These are phyloP conservation scores for Salarias fasciatus DNA, from an alignment of 2,797 vertebrate species.

Conservation along the genomic window DNA sequence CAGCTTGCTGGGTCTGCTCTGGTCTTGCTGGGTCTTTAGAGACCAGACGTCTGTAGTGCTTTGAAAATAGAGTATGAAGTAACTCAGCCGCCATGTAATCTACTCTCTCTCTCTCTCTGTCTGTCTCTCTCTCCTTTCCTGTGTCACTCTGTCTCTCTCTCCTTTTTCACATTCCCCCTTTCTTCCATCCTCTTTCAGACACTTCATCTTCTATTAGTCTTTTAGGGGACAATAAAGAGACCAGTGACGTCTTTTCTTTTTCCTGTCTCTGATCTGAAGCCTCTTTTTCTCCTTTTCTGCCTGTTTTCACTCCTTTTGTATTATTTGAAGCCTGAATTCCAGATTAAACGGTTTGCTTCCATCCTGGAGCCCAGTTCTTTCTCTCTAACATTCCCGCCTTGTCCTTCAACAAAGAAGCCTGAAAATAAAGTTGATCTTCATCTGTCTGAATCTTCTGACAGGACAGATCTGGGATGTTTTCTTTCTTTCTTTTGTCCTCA, in stretches of 20 bases:
- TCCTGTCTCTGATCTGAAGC: constrained; percentile 37
- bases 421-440: no score
- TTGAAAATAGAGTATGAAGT: constrained; percentile 62
- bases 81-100: constrained; percentile 57
- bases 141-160: constrained; percentile 44
- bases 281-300: no score
- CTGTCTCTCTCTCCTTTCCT: constrained; percentile 45
- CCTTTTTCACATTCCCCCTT: constrained; percentile 35
- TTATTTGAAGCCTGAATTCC: constrained; percentile 63
- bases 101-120: constrained; percentile 36
- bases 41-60: constrained; percentile 66
- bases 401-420: no score
- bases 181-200: constrained; percentile 49
- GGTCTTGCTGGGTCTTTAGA: no score
- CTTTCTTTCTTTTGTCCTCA: no score
- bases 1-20: no score
- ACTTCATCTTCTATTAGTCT: constrained; percentile 64
- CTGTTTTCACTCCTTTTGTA: constrained; percentile 72
- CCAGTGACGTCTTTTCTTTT: constrained; percentile 53
- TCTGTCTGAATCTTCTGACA: no score
- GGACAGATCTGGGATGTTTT: no score
- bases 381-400: no score
- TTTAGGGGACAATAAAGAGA: constrained; percentile 15
- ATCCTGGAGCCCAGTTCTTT: no score
- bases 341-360: constrained; percentile 72